Base-by-base conservation (phyloP, 2,113 vertebrate genomes). In the Atrichornis clamosus region DNA sequence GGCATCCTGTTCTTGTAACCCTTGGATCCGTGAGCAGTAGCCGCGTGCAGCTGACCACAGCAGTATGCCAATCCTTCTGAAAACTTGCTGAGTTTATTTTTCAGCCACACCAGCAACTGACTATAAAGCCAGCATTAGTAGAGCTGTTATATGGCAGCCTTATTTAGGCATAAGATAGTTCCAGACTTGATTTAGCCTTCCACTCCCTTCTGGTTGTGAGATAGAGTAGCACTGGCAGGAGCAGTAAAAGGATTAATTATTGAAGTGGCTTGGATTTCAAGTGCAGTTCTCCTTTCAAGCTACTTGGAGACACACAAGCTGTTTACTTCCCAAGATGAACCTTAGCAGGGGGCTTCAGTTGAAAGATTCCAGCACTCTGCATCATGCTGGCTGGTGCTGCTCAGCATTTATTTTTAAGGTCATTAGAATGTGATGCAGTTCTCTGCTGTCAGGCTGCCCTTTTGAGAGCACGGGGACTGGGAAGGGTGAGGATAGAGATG, bases 101-200 rank as follows among this genome's bases (percentile, higher is more conserved):
- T 81, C 84, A 87, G 80, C 76, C 56, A 37, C 47, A 73, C 72
- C 80, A 90, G 74, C 74, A 68, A 80, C 26, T 20, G 52, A 42
- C 64, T 72, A 41, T 67, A 78, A 93, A 95, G 80, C 5, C 9
- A 86, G 46, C 28, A 8, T 17, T 33, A 77, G 26, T 2, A 27
- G 58, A 70, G 90, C 75, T 83, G 72, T 44, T 59, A n/a, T 20
- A 42, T 2, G 11, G 50, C 64, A 68, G 73, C 93, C 91, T 95
- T 95, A 92, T 95, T 94, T 97, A 91, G 96, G 64, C 89, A 78
- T 81, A 78, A 74, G 37, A 70, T 18, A 37, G 89, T 41, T 91
- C 60, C 60, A 81, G 44, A 50, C 86, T 81, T 84, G 94, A 96
- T 96, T 95, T 96, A 95, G 93, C 93, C 52, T 95, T 92, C 95